Percentiles rank a stretch among this genome's conserved stretches.
Evolutionary conservation across 2,113 vertebrate genomes (phyloP).

Genomic region (Mus pahari): DNA sequence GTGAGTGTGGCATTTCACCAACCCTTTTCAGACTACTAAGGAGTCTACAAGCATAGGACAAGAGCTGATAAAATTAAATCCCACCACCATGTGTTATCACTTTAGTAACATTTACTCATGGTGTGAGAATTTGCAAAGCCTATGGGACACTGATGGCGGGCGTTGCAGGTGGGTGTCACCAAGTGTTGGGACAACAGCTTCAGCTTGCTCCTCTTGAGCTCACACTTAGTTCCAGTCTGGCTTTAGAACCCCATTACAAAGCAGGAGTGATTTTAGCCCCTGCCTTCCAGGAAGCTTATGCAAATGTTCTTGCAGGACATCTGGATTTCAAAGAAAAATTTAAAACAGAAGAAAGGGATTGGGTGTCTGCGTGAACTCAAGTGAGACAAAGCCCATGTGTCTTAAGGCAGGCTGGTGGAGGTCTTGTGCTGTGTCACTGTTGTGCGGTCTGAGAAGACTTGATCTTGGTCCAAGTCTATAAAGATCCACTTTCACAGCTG

Average conservation of each 20-base stretch:
- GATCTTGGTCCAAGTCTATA: neutral
- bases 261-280: neutral
- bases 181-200: neutral
- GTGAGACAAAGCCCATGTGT: neutral
- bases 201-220: neutral
- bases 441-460: slow-evolving; percentile 1
- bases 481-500: neutral
- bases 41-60: neutral
- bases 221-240: neutral
- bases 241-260: neutral
- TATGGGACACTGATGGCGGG: neutral
- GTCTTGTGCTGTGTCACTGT: neutral
- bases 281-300: neutral
- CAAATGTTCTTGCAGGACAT: slow-evolving; percentile 26
- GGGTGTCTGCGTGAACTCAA: neutral
- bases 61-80: slow-evolving; percentile 32
- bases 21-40: neutral
- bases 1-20: neutral
- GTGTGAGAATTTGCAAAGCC: neutral
- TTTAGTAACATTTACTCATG: neutral
- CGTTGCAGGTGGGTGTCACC: neutral
- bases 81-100: neutral
- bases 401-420: neutral
- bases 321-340: slow-evolving; percentile 29
- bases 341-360: neutral